phyloP scores from a whole-genome alignment of 2,888 invertebrate species.

The Protophormia terraenovae region DNA sequence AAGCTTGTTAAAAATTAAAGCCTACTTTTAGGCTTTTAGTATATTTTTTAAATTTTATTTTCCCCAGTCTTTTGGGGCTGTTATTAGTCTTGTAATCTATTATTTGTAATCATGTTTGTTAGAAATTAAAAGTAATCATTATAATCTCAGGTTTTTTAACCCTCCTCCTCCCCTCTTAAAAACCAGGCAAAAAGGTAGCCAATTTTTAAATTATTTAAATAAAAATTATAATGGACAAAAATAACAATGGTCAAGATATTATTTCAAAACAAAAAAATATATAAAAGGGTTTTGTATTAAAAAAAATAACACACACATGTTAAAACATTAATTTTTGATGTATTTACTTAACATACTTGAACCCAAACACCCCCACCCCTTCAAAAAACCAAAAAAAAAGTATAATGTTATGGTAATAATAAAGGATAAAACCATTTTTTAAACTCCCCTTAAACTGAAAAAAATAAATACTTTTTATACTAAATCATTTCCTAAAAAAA shows the following conservation, averaged over 20 bases:
- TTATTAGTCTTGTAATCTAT: slow-evolving; percentile 15
- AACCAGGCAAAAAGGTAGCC: slow-evolving; percentile 44
- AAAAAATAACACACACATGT: slow-evolving; percentile 69
- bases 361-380: slow-evolving; percentile 1
- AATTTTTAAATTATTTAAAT: slow-evolving; percentile 61
- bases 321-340: slow-evolving; percentile 78
- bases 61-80: too few relatives aligned
- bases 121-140: slow-evolving; percentile 42
- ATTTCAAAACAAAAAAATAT: neutral
- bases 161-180: neutral
- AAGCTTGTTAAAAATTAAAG: neutral
- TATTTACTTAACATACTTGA: slow-evolving; percentile 68
- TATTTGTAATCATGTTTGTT: slow-evolving; percentile 15
- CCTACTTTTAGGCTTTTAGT: slow-evolving; percentile 30
- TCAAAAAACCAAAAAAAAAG: too few relatives aligned
- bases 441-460: neutral
- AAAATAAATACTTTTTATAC: slow-evolving; percentile 18
- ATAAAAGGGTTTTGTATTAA: slow-evolving; percentile 39
- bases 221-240: slow-evolving; percentile 9
- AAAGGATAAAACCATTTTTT: slow-evolving; percentile 73
- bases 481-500: neutral
- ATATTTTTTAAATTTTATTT: too few relatives aligned
- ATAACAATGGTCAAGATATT: neutral
- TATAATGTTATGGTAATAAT: slow-evolving; percentile 75
- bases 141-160: slow-evolving; percentile 26